These are phyloP conservation scores for Anguilla marmorata DNA, from an alignment of 2,797 vertebrate species.

Conservation along the genomic window DNA sequence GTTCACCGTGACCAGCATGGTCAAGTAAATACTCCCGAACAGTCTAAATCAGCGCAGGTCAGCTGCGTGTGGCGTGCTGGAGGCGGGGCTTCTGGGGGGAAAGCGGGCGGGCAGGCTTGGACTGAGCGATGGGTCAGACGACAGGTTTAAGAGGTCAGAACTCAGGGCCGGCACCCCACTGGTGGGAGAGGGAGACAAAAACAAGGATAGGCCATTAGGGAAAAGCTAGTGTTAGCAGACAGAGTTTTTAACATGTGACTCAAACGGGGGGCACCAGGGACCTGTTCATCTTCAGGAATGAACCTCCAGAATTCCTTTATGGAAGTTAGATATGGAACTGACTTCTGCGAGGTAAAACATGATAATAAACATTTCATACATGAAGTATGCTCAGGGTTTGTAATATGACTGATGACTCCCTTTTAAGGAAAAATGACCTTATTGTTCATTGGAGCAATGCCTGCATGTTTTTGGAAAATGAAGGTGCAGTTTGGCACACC, in stretches of 20 bases:
- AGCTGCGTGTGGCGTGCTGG: not conserved
- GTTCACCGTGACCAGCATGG: not conserved
- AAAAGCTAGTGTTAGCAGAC: not conserved
- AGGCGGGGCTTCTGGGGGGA: not conserved
- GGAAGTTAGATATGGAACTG: not conserved
- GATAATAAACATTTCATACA: not conserved
- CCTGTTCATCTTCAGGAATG: not conserved
- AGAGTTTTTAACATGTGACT: not conserved
- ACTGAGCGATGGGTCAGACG: not conserved
- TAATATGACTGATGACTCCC: not conserved
- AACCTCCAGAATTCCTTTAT: not conserved
- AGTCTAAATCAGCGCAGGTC: not conserved
- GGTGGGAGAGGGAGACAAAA: not conserved
- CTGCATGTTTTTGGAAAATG: not conserved
- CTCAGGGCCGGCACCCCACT: not conserved
- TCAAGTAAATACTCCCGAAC: not conserved
- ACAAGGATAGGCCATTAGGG: not conserved
- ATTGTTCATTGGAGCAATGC: not conserved
- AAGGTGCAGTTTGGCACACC: not conserved
- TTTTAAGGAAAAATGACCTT: not conserved
- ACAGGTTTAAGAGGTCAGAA: not conserved
- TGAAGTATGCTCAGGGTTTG: not conserved
- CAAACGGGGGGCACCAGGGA: not conserved
- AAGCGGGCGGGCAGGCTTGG: too few species aligned
- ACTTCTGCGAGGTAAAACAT: not conserved